A percentile compares a stretch with the other conserved stretches of the same genome.
Conservation (phyloP, 2,113 vertebrate species). For the Anser brachyrhynchus region DNA sequence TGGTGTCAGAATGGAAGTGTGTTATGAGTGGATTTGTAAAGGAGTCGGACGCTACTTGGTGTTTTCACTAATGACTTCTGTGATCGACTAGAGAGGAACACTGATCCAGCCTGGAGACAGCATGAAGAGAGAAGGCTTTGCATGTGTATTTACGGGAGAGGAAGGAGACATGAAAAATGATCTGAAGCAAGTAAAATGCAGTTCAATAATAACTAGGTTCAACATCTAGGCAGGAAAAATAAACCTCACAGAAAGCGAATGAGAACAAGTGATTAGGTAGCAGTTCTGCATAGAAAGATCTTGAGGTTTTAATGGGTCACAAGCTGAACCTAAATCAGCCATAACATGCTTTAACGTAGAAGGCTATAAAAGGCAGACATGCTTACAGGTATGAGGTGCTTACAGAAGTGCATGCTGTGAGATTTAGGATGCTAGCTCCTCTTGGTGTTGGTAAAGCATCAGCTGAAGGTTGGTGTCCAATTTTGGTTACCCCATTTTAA, state of each 20-base stretch:
- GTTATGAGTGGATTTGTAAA: not conserved
- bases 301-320: not conserved
- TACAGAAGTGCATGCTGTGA: not conserved
- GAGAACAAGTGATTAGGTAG: not conserved
- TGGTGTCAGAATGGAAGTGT: not conserved
- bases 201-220: not conserved
- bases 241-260: not conserved
- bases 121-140: not conserved
- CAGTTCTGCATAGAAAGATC: not conserved
- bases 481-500: not conserved
- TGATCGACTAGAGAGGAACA: not conserved
- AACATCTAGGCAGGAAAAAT: not conserved
- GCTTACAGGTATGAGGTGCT: not conserved
- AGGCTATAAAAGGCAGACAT: not conserved
- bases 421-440: not conserved
- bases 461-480: not conserved
- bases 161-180: not conserved
- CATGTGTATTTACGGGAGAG: not conserved
- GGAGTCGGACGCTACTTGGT: not conserved
- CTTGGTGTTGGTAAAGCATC: not conserved
- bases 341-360: rapidly evolving
- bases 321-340: not conserved
- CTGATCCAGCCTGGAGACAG: not conserved
- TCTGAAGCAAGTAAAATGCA: not conserved
- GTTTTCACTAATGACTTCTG: not conserved